Conservation (phyloP, 2,113 vertebrate species). For the Brachionichthys hirsutus region DNA sequence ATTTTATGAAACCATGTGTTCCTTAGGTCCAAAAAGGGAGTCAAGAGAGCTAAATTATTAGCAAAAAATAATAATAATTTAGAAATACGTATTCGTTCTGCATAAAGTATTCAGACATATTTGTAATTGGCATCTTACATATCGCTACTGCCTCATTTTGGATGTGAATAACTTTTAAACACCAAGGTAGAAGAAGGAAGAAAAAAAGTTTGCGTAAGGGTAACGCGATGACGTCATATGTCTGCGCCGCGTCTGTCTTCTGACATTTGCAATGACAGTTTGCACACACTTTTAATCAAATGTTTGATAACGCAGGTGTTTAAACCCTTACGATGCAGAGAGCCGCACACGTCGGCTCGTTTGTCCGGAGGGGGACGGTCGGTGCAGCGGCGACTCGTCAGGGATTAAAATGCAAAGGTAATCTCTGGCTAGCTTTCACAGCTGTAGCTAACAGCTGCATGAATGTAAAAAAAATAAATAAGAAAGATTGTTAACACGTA, state of each 20-base stretch:
- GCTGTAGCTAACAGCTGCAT: not conserved
- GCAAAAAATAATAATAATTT: no score
- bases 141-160: no score
- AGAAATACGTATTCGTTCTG: no score
- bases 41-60: no score
- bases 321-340: conserved; percentile 24
- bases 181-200: not conserved
- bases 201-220: not conserved
- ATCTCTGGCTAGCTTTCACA: not conserved
- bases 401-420: conserved; percentile 59
- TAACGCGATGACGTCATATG: conserved; percentile 22
- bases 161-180: not conserved
- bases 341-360: conserved; percentile 3
- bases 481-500: no score
- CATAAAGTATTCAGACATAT: no score
- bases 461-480: conserved; percentile 61
- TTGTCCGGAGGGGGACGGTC: not conserved
- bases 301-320: not conserved
- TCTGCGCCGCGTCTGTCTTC: conserved; percentile 6
- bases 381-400: conserved; percentile 17
- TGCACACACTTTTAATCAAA: not conserved
- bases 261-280: conserved; percentile 61
- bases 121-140: no score
- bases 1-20: no score
- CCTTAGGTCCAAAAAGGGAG: no score